A percentile compares a stretch with the other conserved stretches of the same genome.
Conservation (phyloP, 2,888 invertebrate species). For the Drosophila pseudotakahashii region DNA sequence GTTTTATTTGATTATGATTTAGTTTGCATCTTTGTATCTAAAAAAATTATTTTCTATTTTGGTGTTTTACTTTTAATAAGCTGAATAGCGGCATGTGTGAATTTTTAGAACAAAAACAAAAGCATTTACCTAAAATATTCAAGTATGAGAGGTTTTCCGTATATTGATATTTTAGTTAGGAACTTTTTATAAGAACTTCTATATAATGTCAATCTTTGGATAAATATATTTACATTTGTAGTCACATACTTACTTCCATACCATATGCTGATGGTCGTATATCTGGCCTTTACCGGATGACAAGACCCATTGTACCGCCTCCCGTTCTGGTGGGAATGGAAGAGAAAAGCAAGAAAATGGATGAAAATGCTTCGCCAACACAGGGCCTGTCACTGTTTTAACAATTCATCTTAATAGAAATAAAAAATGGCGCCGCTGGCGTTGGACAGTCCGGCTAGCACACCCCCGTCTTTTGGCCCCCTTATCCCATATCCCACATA, state of each 20-base stretch:
- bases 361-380: slow-evolving; percentile 45
- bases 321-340: slow-evolving; percentile 14
- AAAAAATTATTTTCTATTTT: too few relatives aligned
- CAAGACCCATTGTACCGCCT: slow-evolving; percentile 41
- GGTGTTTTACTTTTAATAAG: too few relatives aligned
- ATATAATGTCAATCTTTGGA: too few relatives aligned
- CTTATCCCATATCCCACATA: neutral
- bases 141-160: too few relatives aligned
- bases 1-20: too few relatives aligned
- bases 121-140: too few relatives aligned
- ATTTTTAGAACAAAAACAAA: too few relatives aligned
- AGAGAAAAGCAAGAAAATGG: slow-evolving; percentile 33
- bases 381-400: slow-evolving; percentile 67
- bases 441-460: slow-evolving; percentile 56
- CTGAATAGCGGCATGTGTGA: too few relatives aligned
- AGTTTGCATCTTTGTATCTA: too few relatives aligned
- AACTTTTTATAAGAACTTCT: too few relatives aligned
- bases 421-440: slow-evolving; percentile 71
- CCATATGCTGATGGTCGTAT: slow-evolving; percentile 7
- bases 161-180: too few relatives aligned
- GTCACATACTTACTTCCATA: neutral
- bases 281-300: slow-evolving; percentile 25
- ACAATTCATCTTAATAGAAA: slow-evolving; percentile 74
- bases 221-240: neutral
- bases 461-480: neutral